phyloP scores from a whole-genome alignment of 1,140 invertebrate species.

The Dermatophagoides farinae region DNA sequence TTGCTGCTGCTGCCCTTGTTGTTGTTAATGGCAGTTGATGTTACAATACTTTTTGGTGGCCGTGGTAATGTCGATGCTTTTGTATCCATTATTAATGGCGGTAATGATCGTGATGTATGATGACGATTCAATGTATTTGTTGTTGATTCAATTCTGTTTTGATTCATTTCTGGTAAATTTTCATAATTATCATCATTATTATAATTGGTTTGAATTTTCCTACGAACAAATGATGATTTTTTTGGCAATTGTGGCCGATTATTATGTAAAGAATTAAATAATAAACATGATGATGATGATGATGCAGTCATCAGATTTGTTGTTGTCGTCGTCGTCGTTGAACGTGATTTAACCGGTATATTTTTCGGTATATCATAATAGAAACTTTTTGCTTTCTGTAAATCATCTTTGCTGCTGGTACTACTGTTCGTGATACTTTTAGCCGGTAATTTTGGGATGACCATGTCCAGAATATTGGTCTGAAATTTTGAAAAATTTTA shows the following conservation, averaged over 20 bases:
- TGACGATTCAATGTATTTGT: background rate
- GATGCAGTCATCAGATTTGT: background rate
- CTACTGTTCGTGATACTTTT: no score
- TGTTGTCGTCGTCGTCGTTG: background rate
- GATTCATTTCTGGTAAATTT: background rate
- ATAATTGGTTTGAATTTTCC: background rate
- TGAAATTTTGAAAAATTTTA: no score
- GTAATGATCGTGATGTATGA: background rate
- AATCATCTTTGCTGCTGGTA: no score
- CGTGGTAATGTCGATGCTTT: background rate
- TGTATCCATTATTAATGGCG: background rate
- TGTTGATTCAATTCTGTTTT: background rate
- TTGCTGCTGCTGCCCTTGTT: background rate
- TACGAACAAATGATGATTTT: background rate
- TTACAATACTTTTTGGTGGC: background rate
- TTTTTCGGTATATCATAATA: conserved; percentile 8
- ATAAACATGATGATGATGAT: background rate
- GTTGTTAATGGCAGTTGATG: background rate
- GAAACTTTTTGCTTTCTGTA: background rate
- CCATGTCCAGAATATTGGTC: no score
- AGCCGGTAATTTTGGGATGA: no score
- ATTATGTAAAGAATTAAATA: background rate
- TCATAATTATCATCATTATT: background rate
- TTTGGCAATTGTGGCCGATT: background rate
- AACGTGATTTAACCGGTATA: background rate